A percentile compares a stretch with the other conserved stretches of the same genome.
phyloP scores from a whole-genome alignment of 2,888 invertebrate species.

The Cephus nigrinus region DNA sequence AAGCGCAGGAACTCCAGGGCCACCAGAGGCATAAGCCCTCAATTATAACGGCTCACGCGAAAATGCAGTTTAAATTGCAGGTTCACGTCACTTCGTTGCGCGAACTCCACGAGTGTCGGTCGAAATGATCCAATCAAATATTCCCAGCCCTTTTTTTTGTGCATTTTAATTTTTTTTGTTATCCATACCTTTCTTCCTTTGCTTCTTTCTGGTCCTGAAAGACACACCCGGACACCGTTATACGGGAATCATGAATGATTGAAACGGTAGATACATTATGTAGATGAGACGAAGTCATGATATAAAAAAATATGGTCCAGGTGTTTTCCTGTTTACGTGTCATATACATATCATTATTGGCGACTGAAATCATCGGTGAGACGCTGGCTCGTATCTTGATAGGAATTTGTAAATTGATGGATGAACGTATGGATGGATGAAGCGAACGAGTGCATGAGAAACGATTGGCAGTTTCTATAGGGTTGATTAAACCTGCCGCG shows the following conservation, averaged over 20 bases:
- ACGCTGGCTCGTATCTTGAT: background rate
- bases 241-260: background rate
- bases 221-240: background rate
- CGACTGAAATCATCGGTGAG: background rate
- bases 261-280: background rate
- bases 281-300: background rate
- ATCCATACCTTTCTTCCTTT: background rate
- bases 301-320: background rate
- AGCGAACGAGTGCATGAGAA: background rate
- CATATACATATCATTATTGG: background rate
- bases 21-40: slow-evolving; percentile 24
- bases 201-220: background rate
- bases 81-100: slow-evolving; percentile 41
- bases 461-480: background rate
- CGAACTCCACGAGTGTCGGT: slow-evolving; percentile 24
- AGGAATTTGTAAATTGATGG: background rate
- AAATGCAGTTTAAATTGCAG: slow-evolving; percentile 61
- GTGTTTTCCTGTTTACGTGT: background rate
- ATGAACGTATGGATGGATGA: background rate
- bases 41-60: slow-evolving; percentile 59
- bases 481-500: slow-evolving; percentile 1
- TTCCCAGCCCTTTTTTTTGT: slow-evolving; percentile 14
- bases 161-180: background rate
- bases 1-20: slow-evolving; percentile 5
- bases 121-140: slow-evolving; percentile 47